phyloP scores from a whole-genome alignment of 2,888 invertebrate genomes.

The Steinernema hermaphroditum region DNA sequence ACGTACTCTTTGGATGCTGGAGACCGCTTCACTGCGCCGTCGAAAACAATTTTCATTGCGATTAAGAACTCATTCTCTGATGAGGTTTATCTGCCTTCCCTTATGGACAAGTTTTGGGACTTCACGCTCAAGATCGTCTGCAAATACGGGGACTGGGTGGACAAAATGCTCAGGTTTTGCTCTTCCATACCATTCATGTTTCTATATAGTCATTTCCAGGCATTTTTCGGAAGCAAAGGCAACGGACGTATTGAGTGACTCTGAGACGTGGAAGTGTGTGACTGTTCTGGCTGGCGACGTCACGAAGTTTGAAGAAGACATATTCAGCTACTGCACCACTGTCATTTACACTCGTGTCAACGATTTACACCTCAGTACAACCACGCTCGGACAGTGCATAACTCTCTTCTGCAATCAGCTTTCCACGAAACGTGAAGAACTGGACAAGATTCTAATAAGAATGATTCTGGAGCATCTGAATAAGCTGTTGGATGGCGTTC shows the following conservation, averaged over 20 bases:
- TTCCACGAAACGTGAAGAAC: slow-evolving; percentile 31
- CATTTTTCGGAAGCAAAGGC: slow-evolving; percentile 34
- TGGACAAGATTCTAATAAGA: slow-evolving; percentile 30
- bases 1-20: neutral
- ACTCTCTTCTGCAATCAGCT: slow-evolving; percentile 36
- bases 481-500: slow-evolving; percentile 71
- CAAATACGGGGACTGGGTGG: slow-evolving; percentile 71
- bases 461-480: slow-evolving; percentile 17
- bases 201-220: neutral
- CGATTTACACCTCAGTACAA: slow-evolving; percentile 52
- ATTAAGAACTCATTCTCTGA: slow-evolving; percentile 73
- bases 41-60: slow-evolving; percentile 39
- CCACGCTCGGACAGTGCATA: slow-evolving; percentile 52
- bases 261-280: neutral
- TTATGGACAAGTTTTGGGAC: slow-evolving; percentile 80
- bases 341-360: slow-evolving; percentile 36
- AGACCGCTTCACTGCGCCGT: slow-evolving; percentile 22
- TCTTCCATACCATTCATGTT: neutral
- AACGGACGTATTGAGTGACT: slow-evolving; percentile 26
- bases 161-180: slow-evolving; percentile 29
- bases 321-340: slow-evolving; percentile 41
- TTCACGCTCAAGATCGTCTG: slow-evolving; percentile 81
- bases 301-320: slow-evolving; percentile 35
- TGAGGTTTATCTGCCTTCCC: slow-evolving; percentile 78
- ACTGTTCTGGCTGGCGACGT: slow-evolving; percentile 35